Percentiles rank a stretch among this genome's conserved stretches.
Conservation (phyloP, 2,888 invertebrate genomes). For the Tubiluchus corallicola region DNA sequence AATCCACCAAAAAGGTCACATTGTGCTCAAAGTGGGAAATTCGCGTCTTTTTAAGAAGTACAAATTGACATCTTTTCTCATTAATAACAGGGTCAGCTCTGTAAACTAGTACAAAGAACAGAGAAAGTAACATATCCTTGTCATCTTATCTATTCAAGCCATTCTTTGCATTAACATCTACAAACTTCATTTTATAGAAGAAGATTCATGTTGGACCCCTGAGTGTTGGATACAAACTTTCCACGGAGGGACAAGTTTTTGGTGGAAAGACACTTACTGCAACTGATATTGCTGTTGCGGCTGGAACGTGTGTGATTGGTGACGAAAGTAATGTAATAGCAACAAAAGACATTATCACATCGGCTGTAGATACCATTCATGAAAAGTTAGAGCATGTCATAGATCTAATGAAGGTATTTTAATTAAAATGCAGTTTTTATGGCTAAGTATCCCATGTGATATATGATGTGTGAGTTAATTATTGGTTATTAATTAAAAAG, state of each 20-base stretch:
- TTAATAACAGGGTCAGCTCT: too few species aligned
- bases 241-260: slow-evolving; percentile 19
- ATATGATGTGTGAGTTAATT: too few species aligned
- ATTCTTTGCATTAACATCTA: too few species aligned
- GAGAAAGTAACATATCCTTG: too few species aligned
- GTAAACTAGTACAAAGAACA: too few species aligned
- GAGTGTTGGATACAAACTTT: slow-evolving; percentile 23
- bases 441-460: slow-evolving; percentile 8
- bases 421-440: slow-evolving; percentile 5
- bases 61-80: too few species aligned
- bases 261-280: slow-evolving; percentile 18
- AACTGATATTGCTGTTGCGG: slow-evolving; percentile 24
- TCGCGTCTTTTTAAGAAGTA: too few species aligned
- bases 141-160: too few species aligned
- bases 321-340: slow-evolving; percentile 14
- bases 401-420: slow-evolving; percentile 18
- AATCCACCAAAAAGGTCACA: too few species aligned
- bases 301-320: slow-evolving; percentile 17
- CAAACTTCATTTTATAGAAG: too few species aligned
- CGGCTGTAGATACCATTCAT: slow-evolving; percentile 16
- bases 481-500: too few species aligned
- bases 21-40: too few species aligned
- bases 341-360: slow-evolving; percentile 14
- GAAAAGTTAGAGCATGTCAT: slow-evolving; percentile 18
- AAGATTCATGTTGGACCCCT: slow-evolving; percentile 25